phyloP scores from a whole-genome alignment of 1,140 invertebrate genomes.

The Cydia strobilella region DNA sequence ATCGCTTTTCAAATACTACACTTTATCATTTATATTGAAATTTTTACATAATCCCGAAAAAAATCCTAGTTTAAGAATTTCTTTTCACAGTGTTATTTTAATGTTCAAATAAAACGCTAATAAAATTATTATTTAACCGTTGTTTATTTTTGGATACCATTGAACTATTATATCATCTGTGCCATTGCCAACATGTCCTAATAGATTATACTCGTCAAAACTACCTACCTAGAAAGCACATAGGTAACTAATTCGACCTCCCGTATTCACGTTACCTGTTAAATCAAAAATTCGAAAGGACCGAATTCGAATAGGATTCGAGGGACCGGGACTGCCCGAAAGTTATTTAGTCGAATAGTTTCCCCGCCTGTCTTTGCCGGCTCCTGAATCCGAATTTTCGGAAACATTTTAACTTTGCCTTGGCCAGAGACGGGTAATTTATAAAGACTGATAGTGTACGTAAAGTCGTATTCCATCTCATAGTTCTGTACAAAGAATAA shows the following conservation, averaged over 20 bases:
- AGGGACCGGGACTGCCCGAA: not conserved
- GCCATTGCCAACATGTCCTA: no score
- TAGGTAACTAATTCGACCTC: no score
- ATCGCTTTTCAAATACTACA: slow-evolving; percentile 40
- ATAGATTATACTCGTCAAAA: no score
- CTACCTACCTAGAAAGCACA: no score
- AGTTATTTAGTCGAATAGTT: not conserved
- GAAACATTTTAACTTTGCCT: slow-evolving; percentile 23
- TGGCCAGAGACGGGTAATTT: not conserved
- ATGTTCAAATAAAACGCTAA: not conserved
- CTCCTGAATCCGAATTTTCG: not conserved
- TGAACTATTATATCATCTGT: no score
- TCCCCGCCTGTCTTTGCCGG: not conserved
- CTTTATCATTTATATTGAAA: slow-evolving; percentile 63
- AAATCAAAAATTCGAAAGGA: not conserved
- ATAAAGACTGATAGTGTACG: not conserved
- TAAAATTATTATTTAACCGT: no score
- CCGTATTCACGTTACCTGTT: not conserved
- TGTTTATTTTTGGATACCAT: no score
- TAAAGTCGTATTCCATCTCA: not conserved
- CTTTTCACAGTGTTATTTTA: not conserved
- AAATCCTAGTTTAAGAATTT: not conserved
- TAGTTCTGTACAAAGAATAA: not conserved
- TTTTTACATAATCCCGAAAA: slow-evolving; percentile 58
- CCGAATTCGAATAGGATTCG: no score